phyloP scores from a whole-genome alignment of 2,888 invertebrate genomes.

The Kuschelorhynchus macadamiae region DNA sequence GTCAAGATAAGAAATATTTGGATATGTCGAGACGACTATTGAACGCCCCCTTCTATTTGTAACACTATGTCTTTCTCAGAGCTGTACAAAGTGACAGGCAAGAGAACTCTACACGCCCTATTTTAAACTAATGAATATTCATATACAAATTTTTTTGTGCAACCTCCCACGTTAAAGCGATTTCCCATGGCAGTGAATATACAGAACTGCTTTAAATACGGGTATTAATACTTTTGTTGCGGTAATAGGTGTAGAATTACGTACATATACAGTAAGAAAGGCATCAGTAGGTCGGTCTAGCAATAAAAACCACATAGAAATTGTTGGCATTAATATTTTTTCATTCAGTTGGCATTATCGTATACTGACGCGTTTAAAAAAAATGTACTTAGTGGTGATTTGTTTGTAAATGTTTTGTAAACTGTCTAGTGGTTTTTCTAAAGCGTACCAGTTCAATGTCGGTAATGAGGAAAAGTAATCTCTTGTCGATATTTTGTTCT shows the following conservation, averaged over 20 bases:
- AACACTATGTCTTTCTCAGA: slow-evolving; percentile 44
- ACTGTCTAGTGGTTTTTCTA: no score
- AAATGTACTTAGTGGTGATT: background rate
- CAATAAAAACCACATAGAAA: background rate
- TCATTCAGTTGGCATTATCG: no score
- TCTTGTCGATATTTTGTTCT: no score
- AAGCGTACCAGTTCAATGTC: no score
- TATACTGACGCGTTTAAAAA: background rate
- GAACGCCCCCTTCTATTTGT: slow-evolving; percentile 37
- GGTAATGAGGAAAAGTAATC: no score
- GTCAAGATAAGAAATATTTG: no score
- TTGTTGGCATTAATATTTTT: slow-evolving; percentile 2
- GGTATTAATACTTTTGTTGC: slow-evolving; percentile 32
- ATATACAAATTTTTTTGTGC: slow-evolving; percentile 31
- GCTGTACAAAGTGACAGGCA: slow-evolving; percentile 44
- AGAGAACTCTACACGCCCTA: slow-evolving; percentile 33
- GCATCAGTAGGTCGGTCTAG: background rate
- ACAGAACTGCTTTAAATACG: slow-evolving; percentile 11
- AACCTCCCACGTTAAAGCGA: slow-evolving; percentile 35
- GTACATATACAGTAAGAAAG: background rate
- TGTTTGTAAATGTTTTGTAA: no score
- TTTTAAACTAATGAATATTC: slow-evolving; percentile 43
- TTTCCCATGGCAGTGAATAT: slow-evolving; percentile 31
- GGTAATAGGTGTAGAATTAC: slow-evolving; percentile 24
- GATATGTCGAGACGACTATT: no score